Conservation (phyloP, 2,113 vertebrate species). For the Barbus barbus region DNA sequence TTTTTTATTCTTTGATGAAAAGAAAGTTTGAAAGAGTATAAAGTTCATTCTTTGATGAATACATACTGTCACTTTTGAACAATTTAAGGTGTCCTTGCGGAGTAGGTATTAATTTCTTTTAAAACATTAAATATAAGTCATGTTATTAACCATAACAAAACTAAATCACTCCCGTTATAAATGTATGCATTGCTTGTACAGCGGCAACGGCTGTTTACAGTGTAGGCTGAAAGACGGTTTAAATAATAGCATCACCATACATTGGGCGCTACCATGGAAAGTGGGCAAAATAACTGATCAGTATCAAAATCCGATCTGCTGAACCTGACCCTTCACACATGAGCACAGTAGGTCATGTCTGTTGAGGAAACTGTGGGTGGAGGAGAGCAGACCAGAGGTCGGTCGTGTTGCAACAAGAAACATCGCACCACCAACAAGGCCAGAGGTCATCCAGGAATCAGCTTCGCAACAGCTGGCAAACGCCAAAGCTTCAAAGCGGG, state of each 20-base stretch:
- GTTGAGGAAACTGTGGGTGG: slow-evolving; percentile 27
- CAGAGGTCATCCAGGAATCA: slow-evolving; percentile 65
- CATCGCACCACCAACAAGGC: slow-evolving; percentile 48
- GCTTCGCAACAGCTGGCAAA: slow-evolving; percentile 69
- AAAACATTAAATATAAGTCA: not conserved
- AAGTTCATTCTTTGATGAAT: too few species aligned
- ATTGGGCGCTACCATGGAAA: not conserved
- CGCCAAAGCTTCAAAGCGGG: slow-evolving; percentile 54
- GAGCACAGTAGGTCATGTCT: slow-evolving; percentile 55
- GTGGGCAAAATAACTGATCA: not conserved
- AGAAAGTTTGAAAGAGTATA: too few species aligned
- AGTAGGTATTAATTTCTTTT: too few species aligned
- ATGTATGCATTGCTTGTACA: not conserved
- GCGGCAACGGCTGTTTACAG: not conserved
- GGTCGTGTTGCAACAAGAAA: slow-evolving; percentile 60
- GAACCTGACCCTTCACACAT: slow-evolving; percentile 17
- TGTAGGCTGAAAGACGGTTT: not conserved
- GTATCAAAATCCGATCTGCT: not conserved
- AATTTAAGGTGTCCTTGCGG: too few species aligned
- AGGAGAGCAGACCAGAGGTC: slow-evolving; percentile 61
- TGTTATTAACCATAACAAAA: not conserved
- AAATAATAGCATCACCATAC: not conserved
- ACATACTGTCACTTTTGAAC: too few species aligned
- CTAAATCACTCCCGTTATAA: not conserved
- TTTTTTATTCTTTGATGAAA: too few species aligned